Evolutionary conservation across 2,113 vertebrate species (phyloP), one percentile per base, ranked within the genome.

Genomic region (Poicephalus gulielmi): DNA sequence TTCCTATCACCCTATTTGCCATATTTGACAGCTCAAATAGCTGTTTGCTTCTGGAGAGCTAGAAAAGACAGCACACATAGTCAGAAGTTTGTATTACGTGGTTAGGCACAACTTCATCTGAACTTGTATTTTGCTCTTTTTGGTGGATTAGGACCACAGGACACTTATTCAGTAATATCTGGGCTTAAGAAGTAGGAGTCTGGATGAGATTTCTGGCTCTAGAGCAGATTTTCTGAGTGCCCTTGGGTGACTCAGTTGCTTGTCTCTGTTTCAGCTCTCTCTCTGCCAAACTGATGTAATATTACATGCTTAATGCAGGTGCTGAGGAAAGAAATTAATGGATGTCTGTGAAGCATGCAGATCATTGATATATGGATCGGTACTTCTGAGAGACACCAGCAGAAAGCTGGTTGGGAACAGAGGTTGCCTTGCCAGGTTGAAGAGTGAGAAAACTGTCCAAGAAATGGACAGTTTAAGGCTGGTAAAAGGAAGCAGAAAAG

Each of bases 161-260:
- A 74, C 88, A 52, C 25, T 27, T 70, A 64, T 8, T 60, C 47
- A n/a, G 30, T 57, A 52, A 39, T 73, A 46, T 33, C 49, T 74
- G 23, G 11, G 30, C 64, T 71, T 50, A 84, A 59, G 66, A 88
- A 89, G 53, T 55, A 19, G 39, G 69, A 92, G 43, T 47, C 60
- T 84, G 60, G 55, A 79, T 82, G 91, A 84, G 66, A 64, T 84
- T 84, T 86, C 70, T 91, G 88, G 52, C 86, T 76, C 62, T 76
- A 1, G 8, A 70, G 77, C 69, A 46, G 43, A 30, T 84, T 88
- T 71, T 84, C 76, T 71, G 68, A 76, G 83, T 88, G 88, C 66
- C 88, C 77, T 92, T 94, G 83, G 27, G 66, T 92, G 91, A 93
- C 83, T 95, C 77, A 82, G 77, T 93, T 84, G 35, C 94, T 91